These are phyloP conservation scores for Acrobasis suavella DNA, from an alignment of 2,888 invertebrate genomes.

Conservation along the genomic window DNA sequence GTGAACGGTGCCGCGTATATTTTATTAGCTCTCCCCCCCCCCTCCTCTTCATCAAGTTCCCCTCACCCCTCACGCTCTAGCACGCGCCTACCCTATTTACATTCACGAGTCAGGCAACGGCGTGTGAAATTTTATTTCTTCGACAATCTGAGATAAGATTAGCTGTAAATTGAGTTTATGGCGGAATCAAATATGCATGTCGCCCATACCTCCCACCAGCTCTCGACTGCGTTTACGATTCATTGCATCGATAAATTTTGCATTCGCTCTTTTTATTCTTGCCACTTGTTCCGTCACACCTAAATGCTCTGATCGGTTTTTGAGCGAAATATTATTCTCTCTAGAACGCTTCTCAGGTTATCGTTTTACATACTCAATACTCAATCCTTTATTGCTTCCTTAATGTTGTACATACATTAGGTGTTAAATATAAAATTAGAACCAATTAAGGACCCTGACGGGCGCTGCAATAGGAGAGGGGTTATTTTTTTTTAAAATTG, in stretches of 20 bases:
- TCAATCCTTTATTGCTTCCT: too few species aligned
- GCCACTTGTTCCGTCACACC: slow-evolving; percentile 53
- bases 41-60: slow-evolving; percentile 35
- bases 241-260: slow-evolving; percentile 66
- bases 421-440: too few species aligned
- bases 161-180: slow-evolving; percentile 81
- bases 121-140: slow-evolving; percentile 81
- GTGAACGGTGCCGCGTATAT: slow-evolving; percentile 63
- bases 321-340: slow-evolving; percentile 52
- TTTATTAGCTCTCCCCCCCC: slow-evolving; percentile 53
- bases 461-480: too few species aligned
- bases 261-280: slow-evolving; percentile 58
- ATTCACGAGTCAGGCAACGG: slow-evolving; percentile 68
- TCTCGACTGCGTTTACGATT: slow-evolving; percentile 55
- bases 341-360: slow-evolving; percentile 31
- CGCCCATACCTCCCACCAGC: slow-evolving; percentile 39
- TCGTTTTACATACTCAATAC: slow-evolving; percentile 34
- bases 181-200: slow-evolving; percentile 77
- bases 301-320: slow-evolving; percentile 57
- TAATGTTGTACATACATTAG: too few species aligned
- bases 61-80: slow-evolving; percentile 34
- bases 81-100: slow-evolving; percentile 63
- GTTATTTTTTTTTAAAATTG: too few species aligned
- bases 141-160: slow-evolving; percentile 80
- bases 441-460: too few species aligned